Evolutionary conservation across 2,113 vertebrate genomes (phyloP), one percentile per base, ranked within the genome.

Genomic region (Strix uralensis): DNA sequence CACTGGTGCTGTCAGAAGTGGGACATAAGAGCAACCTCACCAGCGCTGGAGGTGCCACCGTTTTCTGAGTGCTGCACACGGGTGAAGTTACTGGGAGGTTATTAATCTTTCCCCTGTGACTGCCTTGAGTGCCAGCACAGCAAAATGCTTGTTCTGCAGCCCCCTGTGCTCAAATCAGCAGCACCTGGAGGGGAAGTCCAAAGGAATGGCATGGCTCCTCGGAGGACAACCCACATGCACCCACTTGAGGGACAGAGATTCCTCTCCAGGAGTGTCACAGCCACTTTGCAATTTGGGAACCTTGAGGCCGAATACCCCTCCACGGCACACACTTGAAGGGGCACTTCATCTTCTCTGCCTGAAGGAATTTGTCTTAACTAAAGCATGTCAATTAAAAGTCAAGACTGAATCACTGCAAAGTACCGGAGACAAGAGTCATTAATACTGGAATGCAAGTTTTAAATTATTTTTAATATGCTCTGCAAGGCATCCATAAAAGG

Each of bases 401-500:
- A 81, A 66, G 84, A 49, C 83, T 86, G 58, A 94, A 91, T 95
- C 63, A 86, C 54, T 54, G 51, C 46, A 81, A 85, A 96, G 78
- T 91, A 71, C 86, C 0, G 0, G 55, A 92, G 96, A 96, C 74
- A 79, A 78, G 81, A 93, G 88, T 81, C 88, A 75, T 97, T 94
- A 96, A 94, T 92, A 88, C 34, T 19, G 71, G 83, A 78, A 86
- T 57, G 47, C 49, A 73, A 74, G 81, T 87, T 93, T 95, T 82
- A 94, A 96, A 96, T 96, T 81, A 90, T 85, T 95, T 90, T 97
- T 94, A 94, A 92, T 96, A 94, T 51, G 88, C 74, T 93, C 63
- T 92, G 78, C 74, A 81, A 95, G 81, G 83, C 71, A 81, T 83
- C 58, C 77, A 81, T 88, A 88, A 88, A 95, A 96, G 66, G 47